Evolutionary conservation across 2,888 invertebrate genomes (phyloP).

Genomic region (Hipparchia sbordonii): DNA sequence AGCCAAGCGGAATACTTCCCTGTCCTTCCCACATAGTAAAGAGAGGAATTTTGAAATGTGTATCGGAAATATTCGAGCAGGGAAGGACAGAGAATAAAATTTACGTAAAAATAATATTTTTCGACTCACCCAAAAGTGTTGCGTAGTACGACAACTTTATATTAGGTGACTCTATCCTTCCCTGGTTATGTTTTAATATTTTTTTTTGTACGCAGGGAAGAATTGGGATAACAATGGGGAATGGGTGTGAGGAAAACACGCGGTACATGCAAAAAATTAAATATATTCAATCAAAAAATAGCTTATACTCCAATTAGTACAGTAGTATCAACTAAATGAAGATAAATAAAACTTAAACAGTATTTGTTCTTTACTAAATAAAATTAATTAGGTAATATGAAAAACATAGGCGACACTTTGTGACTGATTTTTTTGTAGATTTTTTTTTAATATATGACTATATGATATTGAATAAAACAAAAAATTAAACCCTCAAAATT

Average conservation of each 20-base stretch:
- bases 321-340: constrained; percentile 29
- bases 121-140: constrained; percentile 79
- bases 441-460: background rate
- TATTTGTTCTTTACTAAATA: constrained; percentile 1
- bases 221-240: constrained; percentile 56
- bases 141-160: constrained; percentile 73
- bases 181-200: constrained; percentile 51
- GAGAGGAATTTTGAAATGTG: constrained; percentile 40
- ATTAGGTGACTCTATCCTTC: constrained; percentile 81
- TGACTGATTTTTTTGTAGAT: constrained; percentile 17
- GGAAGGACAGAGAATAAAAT: constrained; percentile 84
- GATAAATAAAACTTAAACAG: constrained; percentile 24
- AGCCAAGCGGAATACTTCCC: constrained; percentile 48
- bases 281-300: constrained; percentile 58
- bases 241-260: constrained; percentile 52
- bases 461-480: constrained; percentile 2
- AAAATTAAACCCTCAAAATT: background rate
- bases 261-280: constrained; percentile 58
- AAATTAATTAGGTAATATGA: constrained; percentile 10
- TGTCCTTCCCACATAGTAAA: constrained; percentile 75
- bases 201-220: constrained; percentile 57
- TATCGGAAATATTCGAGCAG: constrained; percentile 56
- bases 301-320: constrained; percentile 45
- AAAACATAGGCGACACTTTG: constrained; percentile 15
- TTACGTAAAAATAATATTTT: constrained; percentile 53